Percentiles rank a stretch among this genome's conserved stretches.
phyloP scores from a whole-genome alignment of 2,888 invertebrate genomes.

The Syrphus vitripennis region DNA sequence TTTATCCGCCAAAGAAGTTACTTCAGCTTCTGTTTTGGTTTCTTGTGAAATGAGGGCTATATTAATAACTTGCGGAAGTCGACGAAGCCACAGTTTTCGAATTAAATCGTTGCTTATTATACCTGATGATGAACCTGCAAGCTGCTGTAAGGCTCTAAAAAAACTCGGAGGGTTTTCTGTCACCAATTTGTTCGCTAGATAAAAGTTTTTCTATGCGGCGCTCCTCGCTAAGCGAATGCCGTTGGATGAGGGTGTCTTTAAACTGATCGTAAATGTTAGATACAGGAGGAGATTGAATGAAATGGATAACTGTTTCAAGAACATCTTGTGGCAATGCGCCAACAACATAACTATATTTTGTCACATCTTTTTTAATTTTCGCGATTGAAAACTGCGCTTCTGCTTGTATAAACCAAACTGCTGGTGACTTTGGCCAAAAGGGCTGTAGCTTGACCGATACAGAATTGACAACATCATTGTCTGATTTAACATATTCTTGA shows the following conservation, averaged over 20 bases:
- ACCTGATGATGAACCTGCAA: background rate
- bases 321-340: too few relatives aligned
- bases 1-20: constrained; percentile 13
- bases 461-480: too few relatives aligned
- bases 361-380: too few relatives aligned
- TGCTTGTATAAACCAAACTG: too few relatives aligned
- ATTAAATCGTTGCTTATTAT: constrained; percentile 17
- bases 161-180: constrained; percentile 23
- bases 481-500: too few relatives aligned
- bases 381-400: too few relatives aligned
- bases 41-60: constrained; percentile 33
- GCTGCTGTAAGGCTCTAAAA: background rate
- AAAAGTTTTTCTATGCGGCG: constrained; percentile 24
- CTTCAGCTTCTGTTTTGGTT: background rate
- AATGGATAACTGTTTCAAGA: too few relatives aligned
- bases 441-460: too few relatives aligned
- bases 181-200: constrained; percentile 25
- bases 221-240: constrained; percentile 18
- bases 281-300: background rate
- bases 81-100: background rate
- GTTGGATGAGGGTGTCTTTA: background rate
- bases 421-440: too few relatives aligned
- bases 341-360: too few relatives aligned
- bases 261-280: background rate
- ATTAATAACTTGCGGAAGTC: constrained; percentile 17